Conservation (phyloP, 2,113 vertebrate genomes). For the Pteropus alecto region DNA sequence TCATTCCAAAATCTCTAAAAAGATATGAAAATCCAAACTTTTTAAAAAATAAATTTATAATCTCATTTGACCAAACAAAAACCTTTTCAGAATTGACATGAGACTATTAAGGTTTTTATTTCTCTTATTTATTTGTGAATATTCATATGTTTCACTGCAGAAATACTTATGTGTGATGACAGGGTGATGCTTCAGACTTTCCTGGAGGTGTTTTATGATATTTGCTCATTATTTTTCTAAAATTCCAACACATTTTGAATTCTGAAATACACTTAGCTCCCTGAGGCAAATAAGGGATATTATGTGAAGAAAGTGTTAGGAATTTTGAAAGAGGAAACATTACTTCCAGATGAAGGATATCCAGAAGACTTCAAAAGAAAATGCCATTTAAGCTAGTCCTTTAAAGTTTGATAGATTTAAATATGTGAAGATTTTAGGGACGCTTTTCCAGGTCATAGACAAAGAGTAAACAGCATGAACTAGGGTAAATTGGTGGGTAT, state of each 20-base stretch:
- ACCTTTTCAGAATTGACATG: not conserved
- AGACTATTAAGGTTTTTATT: not conserved
- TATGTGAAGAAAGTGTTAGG: not conserved
- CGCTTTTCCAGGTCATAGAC: not conserved
- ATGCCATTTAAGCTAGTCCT: not conserved
- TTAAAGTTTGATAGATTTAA: not conserved
- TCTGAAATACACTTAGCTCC: not conserved
- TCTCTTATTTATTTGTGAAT: not conserved
- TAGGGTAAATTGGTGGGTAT: not conserved
- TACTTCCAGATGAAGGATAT: not conserved
- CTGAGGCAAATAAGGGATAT: not conserved
- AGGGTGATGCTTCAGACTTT: not conserved
- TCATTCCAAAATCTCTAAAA: not conserved
- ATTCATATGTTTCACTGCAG: not conserved
- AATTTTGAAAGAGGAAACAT: conserved; percentile 3
- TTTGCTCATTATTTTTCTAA: not conserved
- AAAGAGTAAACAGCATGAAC: not conserved
- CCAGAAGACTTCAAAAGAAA: not conserved
- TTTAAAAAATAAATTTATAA: not conserved
- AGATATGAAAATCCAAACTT: not conserved
- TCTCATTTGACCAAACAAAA: not conserved
- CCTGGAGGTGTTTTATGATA: not conserved
- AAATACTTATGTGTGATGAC: not conserved
- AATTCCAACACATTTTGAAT: not conserved
- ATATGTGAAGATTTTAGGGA: not conserved